A percentile compares a stretch with the other conserved stretches of the same genome.
Conservation (phyloP, 1,140 invertebrate genomes). For the Dufourea novaeangliae region DNA sequence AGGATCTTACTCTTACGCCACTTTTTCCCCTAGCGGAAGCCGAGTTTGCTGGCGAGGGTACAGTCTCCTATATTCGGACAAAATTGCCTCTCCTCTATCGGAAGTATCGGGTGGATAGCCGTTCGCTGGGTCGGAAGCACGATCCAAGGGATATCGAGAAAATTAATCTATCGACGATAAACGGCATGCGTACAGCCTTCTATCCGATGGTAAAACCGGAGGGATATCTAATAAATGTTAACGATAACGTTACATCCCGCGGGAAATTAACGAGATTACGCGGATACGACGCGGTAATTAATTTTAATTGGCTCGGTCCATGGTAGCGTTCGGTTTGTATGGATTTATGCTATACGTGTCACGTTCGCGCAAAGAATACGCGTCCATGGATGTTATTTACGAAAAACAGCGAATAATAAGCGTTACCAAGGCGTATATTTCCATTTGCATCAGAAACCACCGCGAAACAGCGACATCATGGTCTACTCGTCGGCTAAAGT, state of each 20-base stretch:
- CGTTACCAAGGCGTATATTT: neutral
- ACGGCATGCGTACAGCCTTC: neutral
- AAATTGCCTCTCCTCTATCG: too few species aligned
- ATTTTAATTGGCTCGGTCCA: neutral
- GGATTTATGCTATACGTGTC: neutral
- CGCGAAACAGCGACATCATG: conserved; percentile 19
- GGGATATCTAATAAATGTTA: neutral
- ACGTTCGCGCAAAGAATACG: neutral
- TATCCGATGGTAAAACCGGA: neutral
- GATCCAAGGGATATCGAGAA: neutral
- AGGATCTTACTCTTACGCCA: too few species aligned
- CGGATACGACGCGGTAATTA: neutral
- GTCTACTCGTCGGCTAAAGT: neutral
- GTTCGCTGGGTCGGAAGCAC: too few species aligned
- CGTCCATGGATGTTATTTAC: neutral
- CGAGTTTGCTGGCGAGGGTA: too few species aligned
- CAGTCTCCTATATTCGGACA: too few species aligned
- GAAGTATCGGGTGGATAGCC: too few species aligned
- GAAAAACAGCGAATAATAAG: neutral
- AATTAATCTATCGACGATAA: neutral
- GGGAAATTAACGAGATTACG: neutral
- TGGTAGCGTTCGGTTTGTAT: neutral
- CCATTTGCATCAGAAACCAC: neutral
- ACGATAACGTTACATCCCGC: neutral
- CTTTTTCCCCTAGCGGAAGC: too few species aligned